Evolutionary conservation across 2,888 invertebrate species (phyloP).

Genomic region (Sesia apiformis): DNA sequence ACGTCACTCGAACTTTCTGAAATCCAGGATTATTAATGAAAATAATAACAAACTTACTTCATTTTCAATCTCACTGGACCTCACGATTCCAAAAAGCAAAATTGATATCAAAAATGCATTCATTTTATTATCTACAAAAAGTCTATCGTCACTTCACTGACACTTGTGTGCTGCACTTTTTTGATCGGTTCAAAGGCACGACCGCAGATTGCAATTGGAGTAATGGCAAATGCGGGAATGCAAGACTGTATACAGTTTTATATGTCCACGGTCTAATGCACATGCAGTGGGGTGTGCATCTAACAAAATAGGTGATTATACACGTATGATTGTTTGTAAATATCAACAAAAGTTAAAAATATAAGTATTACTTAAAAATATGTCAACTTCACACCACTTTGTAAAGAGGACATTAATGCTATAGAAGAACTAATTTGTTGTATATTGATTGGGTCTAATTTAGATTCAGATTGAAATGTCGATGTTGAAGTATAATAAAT

Average conservation of each 20-base stretch:
- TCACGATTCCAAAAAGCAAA: conserved; percentile 54
- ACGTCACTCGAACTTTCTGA: no score
- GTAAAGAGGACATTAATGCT: no score
- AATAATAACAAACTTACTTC: conserved; percentile 30
- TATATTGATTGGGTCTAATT: no score
- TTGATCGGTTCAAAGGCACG: background rate
- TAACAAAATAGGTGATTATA: no score
- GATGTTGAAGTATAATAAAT: no score
- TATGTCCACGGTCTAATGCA: conserved; percentile 41
- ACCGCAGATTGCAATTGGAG: conserved; percentile 4
- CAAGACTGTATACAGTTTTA: conserved; percentile 44
- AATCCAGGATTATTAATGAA: no score
- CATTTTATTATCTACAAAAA: conserved; percentile 32
- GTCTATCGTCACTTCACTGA: conserved; percentile 48
- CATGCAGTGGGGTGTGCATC: conserved; percentile 41
- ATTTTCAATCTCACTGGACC: conserved; percentile 50
- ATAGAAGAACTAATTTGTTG: no score
- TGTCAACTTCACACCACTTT: no score
- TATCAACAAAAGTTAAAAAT: no score
- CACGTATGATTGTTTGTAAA: no score
- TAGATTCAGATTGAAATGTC: no score
- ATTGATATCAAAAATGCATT: conserved; percentile 48
- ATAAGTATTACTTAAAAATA: no score
- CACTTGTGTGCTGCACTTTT: conserved; percentile 20
- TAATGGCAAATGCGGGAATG: conserved; percentile 52